Evolutionary conservation across 2,888 invertebrate species (phyloP).

Genomic region (Zeuzera pyrina): DNA sequence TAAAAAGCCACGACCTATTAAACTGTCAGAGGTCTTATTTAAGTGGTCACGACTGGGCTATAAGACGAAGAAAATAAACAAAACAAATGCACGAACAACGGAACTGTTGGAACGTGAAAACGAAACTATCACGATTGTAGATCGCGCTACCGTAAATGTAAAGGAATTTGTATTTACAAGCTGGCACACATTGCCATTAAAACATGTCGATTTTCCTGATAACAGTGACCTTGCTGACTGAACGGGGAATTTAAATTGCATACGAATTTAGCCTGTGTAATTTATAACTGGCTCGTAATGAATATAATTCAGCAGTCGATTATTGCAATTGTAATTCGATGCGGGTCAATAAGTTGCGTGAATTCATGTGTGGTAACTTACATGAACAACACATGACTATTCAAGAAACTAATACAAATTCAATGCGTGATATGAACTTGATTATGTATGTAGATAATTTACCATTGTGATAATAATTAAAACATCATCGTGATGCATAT

Average conservation of each 20-base stretch:
- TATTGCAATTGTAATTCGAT: slow-evolving; percentile 25
- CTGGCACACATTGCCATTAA: slow-evolving; percentile 48
- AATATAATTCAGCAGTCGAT: slow-evolving; percentile 30
- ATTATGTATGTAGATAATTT: too few species aligned
- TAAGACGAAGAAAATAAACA: slow-evolving; percentile 42
- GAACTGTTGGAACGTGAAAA: slow-evolving; percentile 59
- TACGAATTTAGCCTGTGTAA: slow-evolving; percentile 46
- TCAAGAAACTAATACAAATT: too few species aligned
- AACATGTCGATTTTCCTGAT: slow-evolving; percentile 63
- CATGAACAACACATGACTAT: background rate
- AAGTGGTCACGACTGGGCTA: slow-evolving; percentile 33
- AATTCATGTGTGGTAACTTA: background rate
- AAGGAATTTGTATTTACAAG: slow-evolving; percentile 50
- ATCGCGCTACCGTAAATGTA: slow-evolving; percentile 54
- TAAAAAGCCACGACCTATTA: slow-evolving; percentile 32
- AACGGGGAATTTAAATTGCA: slow-evolving; percentile 58
- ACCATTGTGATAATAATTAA: too few species aligned
- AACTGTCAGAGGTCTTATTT: slow-evolving; percentile 31
- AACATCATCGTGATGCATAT: too few species aligned
- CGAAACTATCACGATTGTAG: slow-evolving; percentile 59
- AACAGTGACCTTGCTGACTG: slow-evolving; percentile 58
- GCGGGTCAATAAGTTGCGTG: slow-evolving; percentile 37
- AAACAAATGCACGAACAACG: slow-evolving; percentile 45
- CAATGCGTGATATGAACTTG: too few species aligned
- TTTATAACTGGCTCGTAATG: slow-evolving; percentile 49